These are phyloP conservation scores for Mustelus asterias DNA, from an alignment of 2,113 vertebrate genomes.

Conservation along the genomic window DNA sequence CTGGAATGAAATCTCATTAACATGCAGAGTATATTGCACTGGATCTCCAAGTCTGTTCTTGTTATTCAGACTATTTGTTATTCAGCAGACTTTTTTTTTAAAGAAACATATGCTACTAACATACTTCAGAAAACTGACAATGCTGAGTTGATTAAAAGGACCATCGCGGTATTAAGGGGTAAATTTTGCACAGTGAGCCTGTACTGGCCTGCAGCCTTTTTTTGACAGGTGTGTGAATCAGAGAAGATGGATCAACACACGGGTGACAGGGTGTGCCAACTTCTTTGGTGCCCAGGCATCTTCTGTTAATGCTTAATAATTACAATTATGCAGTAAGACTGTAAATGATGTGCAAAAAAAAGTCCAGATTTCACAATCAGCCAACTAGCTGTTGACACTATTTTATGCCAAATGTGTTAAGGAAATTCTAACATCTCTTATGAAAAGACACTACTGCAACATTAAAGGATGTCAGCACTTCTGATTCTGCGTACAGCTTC, in stretches of 20 bases:
- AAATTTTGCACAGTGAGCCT: not conserved
- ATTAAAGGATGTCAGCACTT: not conserved
- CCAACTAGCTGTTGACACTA: not conserved
- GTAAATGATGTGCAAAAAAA: not conserved
- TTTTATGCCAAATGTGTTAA: not conserved
- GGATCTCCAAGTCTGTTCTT: slow-evolving; percentile 25
- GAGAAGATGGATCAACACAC: not conserved
- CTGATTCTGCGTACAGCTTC: not conserved
- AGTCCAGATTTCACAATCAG: not conserved
- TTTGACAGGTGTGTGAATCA: not conserved
- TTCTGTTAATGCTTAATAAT: not conserved
- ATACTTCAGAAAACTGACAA: not conserved
- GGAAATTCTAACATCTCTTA: not conserved
- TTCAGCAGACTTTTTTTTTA: slow-evolving; percentile 8
- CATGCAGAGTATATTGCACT: slow-evolving; percentile 16
- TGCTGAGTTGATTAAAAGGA: slow-evolving; percentile 11
- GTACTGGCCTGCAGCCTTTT: not conserved
- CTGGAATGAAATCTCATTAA: slow-evolving; percentile 38
- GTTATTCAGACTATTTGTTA: slow-evolving; percentile 16
- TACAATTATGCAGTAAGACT: not conserved
- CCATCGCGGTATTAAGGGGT: not conserved
- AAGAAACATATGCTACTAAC: not conserved
- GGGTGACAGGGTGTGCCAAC: not conserved
- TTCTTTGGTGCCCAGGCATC: not conserved
- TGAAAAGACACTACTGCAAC: too few species aligned